These are phyloP conservation scores for Amblyornis subalaris DNA, from an alignment of 2,113 vertebrate genomes.

Conservation along the genomic window DNA sequence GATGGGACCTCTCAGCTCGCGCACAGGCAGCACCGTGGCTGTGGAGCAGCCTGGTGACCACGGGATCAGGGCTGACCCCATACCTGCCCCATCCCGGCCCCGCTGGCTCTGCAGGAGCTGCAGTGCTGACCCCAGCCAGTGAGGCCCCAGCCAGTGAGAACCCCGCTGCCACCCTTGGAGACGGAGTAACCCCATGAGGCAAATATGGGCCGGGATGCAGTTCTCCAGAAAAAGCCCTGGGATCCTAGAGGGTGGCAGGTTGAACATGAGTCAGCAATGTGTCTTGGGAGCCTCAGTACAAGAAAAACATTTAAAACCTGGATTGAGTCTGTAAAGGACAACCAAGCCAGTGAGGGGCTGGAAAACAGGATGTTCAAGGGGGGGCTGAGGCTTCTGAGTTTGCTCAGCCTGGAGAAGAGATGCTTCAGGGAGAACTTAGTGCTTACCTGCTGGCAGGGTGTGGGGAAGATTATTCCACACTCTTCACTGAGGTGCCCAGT, in stretches of 20 bases:
- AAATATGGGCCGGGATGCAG: neutral
- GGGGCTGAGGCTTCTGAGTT: neutral
- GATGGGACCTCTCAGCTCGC: neutral
- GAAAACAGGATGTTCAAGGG: neutral
- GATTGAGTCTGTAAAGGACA: neutral
- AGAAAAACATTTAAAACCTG: neutral
- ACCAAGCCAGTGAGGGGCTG: neutral
- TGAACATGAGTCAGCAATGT: too few species aligned
- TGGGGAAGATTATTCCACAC: neutral
- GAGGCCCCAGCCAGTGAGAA: too few species aligned
- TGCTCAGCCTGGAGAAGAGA: neutral
- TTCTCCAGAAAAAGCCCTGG: neutral
- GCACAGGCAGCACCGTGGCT: neutral
- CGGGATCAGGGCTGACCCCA: neutral
- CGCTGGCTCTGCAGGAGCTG: neutral
- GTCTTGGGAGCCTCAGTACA: neutral
- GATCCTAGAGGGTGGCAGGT: neutral
- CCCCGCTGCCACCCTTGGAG: neutral
- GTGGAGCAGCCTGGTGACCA: neutral
- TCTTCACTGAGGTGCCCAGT: rapidly evolving
- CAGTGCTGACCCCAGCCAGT: neutral
- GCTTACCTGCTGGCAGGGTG: neutral
- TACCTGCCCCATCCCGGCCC: rapidly evolving
- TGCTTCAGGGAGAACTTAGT: neutral
- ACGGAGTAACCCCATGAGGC: neutral